Evolutionary conservation across 2,888 invertebrate species (phyloP).

Genomic region (Yponomeuta malinellus): DNA sequence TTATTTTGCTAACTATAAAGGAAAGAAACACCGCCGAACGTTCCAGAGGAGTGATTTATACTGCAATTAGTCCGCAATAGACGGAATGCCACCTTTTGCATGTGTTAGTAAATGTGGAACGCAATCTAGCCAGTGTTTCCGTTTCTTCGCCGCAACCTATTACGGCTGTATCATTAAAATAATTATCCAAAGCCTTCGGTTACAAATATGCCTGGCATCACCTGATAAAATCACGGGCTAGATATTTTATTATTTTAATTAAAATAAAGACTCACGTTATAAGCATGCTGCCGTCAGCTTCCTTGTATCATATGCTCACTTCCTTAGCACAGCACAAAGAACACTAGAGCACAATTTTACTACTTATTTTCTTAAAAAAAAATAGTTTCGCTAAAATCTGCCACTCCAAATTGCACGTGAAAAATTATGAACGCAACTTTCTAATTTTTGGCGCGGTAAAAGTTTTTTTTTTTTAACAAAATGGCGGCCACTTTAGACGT

Average conservation of each 20-base stretch:
- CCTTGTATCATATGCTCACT: constrained; percentile 58
- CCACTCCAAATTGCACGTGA: constrained; percentile 12
- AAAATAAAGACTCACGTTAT: constrained; percentile 61
- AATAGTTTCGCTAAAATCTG: constrained; percentile 1
- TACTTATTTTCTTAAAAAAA: constrained; percentile 23
- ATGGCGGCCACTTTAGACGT: constrained; percentile 36
- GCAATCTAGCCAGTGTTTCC: constrained; percentile 4
- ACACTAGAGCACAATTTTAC: constrained; percentile 37
- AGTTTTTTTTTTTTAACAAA: constrained; percentile 27
- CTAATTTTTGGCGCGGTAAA: constrained; percentile 47
- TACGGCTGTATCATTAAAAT: constrained; percentile 17
- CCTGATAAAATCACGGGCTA: constrained; percentile 5
- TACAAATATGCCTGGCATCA: constrained; percentile 13
- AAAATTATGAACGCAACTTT: constrained; percentile 40
- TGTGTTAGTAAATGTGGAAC: constrained; percentile 10
- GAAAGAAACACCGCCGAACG: background rate
- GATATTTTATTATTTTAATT: background rate
- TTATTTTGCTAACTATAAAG: background rate
- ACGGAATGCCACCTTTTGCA: constrained; percentile 4
- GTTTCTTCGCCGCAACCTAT: constrained; percentile 10
- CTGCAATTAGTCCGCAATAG: background rate
- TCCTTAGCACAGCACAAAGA: constrained; percentile 50
- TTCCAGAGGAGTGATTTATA: background rate
- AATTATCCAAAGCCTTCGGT: constrained; percentile 15
- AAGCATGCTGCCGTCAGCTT: constrained; percentile 59